Base-by-base conservation (phyloP, 2,797 vertebrate genomes). In the Parauchenoglanis punctatus region DNA sequence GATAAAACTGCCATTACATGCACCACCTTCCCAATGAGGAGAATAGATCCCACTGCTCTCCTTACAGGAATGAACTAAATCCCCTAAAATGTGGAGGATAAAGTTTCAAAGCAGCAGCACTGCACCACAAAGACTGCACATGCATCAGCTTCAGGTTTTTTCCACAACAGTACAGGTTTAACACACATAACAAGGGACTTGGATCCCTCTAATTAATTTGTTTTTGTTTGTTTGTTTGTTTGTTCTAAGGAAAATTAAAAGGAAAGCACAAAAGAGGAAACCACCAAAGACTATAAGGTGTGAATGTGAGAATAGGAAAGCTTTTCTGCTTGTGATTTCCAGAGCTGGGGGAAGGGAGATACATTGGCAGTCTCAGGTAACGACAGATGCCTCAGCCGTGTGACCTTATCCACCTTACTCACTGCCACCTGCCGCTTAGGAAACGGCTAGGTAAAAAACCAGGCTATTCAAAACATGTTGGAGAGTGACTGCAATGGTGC, bases 101-200 rank as follows among this genome's bases (percentile, higher is more conserved):
- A 93, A 93, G 94, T 96, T 96, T 96, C 90, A 96, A 96, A 96
- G 95, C 96, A 96, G 95, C 95, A 95, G 95, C 88, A 95, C 94
- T 87, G 88, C 88, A 93, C 81, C 80, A 88, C 89, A 92, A 93
- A 89, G 84, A 89, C 92, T 92, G 81, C 80, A 91, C 84, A 89
- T 90, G 91, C 89, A 92, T 92, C 91, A 92, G 91, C 84, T 85
- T 93, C 85, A 84, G 88, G 85, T 93, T 93, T 92, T 81, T 91
- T 58, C 86, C 84, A 75, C 83, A 88, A 87, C 78, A 90, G 85
- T 87, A 91, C 86, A 91, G 70, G 40, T 86, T 88, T 46, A 86
- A 85, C 83, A 87, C 81, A 89, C 56, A 80, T 77, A 85, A 78
- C 44, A 88, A 87, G 61, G 56, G 85, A 91, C 61, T 17, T 76